Conservation (phyloP, 2,797 vertebrate species). For the Scleropages formosus region DNA sequence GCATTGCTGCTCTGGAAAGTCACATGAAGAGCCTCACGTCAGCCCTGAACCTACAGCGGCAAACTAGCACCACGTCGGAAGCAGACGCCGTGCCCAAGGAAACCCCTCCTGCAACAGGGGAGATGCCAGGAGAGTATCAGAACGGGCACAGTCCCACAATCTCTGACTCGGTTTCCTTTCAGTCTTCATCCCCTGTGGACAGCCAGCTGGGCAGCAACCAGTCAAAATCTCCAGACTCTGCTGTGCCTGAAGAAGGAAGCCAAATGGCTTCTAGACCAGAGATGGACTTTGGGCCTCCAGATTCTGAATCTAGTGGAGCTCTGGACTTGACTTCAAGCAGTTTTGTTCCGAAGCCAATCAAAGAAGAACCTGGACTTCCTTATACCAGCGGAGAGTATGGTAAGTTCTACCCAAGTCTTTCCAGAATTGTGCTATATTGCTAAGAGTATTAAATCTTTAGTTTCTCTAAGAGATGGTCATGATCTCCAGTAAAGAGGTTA, state of each 20-base stretch:
- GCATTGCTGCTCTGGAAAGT: slow-evolving; percentile 69
- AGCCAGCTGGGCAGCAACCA: slow-evolving; percentile 67
- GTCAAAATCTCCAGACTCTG: slow-evolving; percentile 74
- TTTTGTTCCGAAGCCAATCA: slow-evolving; percentile 72
- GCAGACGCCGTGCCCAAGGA: slow-evolving; percentile 82
- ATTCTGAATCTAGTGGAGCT: slow-evolving; percentile 78
- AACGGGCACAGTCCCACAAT: slow-evolving; percentile 79
- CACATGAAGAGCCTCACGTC: slow-evolving; percentile 75
- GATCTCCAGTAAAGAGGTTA: background rate
- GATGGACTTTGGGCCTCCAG: slow-evolving; percentile 56
- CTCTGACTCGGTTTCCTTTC: slow-evolving; percentile 72
- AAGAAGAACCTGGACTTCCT: slow-evolving; percentile 77
- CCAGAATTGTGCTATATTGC: too few relatives aligned
- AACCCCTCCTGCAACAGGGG: slow-evolving; percentile 66
- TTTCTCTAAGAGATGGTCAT: background rate
- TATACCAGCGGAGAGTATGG: slow-evolving; percentile 77
- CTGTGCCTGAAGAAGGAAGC: slow-evolving; percentile 57
- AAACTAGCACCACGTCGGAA: slow-evolving; percentile 85
- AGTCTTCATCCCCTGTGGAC: slow-evolving; percentile 80
- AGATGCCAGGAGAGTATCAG: slow-evolving; percentile 72
- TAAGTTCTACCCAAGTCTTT: slow-evolving; percentile 52
- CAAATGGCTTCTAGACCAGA: slow-evolving; percentile 60
- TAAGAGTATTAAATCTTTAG: background rate
- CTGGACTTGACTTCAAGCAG: slow-evolving; percentile 85
- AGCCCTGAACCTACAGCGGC: slow-evolving; percentile 75